Base-by-base conservation (phyloP, 2,888 invertebrate genomes). In the Pseudococcus longispinus region DNA sequence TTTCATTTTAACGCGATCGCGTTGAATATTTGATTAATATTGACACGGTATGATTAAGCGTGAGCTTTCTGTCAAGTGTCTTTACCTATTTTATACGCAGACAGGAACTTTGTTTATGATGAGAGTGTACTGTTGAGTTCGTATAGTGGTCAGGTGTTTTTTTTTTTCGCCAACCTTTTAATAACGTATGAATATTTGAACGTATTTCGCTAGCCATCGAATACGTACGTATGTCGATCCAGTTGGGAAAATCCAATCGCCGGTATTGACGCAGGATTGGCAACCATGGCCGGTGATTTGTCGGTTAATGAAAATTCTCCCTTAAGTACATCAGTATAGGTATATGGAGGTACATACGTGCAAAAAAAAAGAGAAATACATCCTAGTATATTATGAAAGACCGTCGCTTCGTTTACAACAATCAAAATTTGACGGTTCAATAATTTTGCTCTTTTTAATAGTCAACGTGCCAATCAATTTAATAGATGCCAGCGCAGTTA, bases 361-460 rank as follows among this genome's bases (percentile, higher is more conserved):
- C 6, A 74, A 70, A 37, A 74, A 74, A 74, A 74, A 26, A 70
- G n/a, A n/a, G n/a, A 37, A 37, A 74, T 37, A 74, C 29, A 74
- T n/a, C 37, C 74, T 1, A 37, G 37, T n/a, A 20, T 6, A 0
- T 0, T 37, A 37, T 42, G 37, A 37, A 51, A 42, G 42, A 20
- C 26, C 29, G 77, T 77, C 77, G 20, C 29, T 42, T 80, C 77
- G 42, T 20, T 80, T 37, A 80, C 42, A 80, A 80, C 77, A 80
- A 80, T 42, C 77, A 42, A 80, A 80, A 42, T 80, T 80, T 80
- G 77, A 80, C 77, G 77, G 37, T 42, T 42, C 37, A 3, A 42
- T 80, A 80, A 80, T 80, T 80, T 80, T 29, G 42, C 42, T 80
- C 77, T 80, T 80, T 80, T 80, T 80, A 80, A 80, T 80, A 80